These are phyloP conservation scores for Dicycla oo DNA, from an alignment of 2,888 invertebrate genomes.

Conservation along the genomic window DNA sequence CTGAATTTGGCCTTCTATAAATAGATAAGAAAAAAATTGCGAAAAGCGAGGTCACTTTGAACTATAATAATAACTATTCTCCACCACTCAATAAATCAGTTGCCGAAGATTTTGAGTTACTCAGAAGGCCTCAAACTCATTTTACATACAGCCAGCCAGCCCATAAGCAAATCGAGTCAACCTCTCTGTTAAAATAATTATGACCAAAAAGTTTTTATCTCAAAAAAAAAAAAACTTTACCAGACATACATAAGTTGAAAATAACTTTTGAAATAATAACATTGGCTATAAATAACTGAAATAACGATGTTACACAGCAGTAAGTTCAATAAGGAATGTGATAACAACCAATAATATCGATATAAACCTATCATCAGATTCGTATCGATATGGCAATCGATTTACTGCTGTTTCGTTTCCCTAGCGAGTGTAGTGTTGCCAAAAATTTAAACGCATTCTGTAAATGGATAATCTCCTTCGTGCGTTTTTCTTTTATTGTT, in stretches of 20 bases:
- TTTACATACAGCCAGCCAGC: background rate
- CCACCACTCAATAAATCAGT: no score
- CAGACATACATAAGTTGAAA: background rate
- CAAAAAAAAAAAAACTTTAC: background rate
- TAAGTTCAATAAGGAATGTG: constrained; percentile 48
- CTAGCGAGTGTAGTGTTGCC: constrained; percentile 26
- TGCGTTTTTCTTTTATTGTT: no score
- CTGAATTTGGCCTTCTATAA: no score
- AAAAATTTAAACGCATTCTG: constrained; percentile 30
- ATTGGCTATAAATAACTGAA: constrained; percentile 20
- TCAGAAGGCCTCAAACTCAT: no score
- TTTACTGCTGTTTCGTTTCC: constrained; percentile 21
- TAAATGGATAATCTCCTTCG: background rate
- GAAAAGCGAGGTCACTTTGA: no score
- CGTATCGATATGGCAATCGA: constrained; percentile 49
- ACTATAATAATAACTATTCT: no score
- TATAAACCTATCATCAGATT: constrained; percentile 54
- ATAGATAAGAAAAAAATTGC: no score
- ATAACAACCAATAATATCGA: constrained; percentile 53
- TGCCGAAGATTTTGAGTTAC: no score
- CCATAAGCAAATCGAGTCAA: constrained; percentile 3
- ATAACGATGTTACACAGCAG: constrained; percentile 28
- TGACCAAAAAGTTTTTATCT: background rate
- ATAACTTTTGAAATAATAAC: constrained; percentile 31
- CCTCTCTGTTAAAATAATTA: constrained; percentile 2